Conservation (phyloP, 2,797 vertebrate species). For the Gallinago solitaria region DNA sequence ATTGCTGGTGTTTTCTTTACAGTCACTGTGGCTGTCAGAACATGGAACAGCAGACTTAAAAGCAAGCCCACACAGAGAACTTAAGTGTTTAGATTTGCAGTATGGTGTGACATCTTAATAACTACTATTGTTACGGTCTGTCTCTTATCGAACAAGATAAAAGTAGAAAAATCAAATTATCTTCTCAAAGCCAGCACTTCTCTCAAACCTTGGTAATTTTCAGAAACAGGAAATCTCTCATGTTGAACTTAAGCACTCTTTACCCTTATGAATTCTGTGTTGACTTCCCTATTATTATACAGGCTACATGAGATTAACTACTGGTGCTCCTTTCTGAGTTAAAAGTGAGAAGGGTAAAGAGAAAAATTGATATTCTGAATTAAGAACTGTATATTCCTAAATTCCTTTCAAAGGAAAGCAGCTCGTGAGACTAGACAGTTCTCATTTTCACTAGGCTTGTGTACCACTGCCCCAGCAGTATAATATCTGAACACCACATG, state of each 20-base stretch:
- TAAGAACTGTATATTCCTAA: background rate
- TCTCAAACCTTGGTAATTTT: background rate
- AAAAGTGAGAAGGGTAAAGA: background rate
- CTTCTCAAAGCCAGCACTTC: background rate
- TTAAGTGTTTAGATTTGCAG: background rate
- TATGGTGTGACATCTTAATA: background rate
- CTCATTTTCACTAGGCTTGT: background rate
- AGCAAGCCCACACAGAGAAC: background rate
- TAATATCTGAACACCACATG: background rate
- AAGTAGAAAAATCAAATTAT: background rate
- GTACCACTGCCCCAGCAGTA: background rate
- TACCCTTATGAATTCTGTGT: background rate
- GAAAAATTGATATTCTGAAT: background rate
- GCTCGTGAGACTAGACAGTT: background rate
- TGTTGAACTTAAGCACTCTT: background rate
- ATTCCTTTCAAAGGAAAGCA: background rate
- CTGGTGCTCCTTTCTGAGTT: background rate
- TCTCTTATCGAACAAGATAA: background rate
- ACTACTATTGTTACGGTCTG: background rate
- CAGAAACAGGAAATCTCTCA: background rate
- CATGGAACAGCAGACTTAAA: constrained; percentile 21
- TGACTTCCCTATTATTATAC: background rate
- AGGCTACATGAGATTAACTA: background rate
- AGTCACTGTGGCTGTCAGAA: constrained; percentile 14
- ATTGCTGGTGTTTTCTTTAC: background rate